These are phyloP conservation scores for Serrognathus titanus DNA, from an alignment of 2,888 invertebrate genomes.

Conservation along the genomic window DNA sequence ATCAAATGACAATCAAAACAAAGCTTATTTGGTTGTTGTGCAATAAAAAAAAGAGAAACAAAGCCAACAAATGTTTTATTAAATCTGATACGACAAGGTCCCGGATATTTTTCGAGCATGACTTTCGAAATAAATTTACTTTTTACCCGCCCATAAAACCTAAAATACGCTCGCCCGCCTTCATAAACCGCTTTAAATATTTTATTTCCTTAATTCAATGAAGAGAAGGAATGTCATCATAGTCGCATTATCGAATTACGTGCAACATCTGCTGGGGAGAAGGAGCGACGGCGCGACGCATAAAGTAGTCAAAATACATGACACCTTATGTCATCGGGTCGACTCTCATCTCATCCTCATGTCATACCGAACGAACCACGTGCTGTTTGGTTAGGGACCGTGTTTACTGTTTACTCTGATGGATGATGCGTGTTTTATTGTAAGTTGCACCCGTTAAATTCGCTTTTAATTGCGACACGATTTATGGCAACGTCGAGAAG, in stretches of 20 bases:
- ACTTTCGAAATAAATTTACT: too few species aligned
- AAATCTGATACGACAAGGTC: too few species aligned
- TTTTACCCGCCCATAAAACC: too few species aligned
- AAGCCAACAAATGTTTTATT: too few species aligned
- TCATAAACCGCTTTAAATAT: too few species aligned
- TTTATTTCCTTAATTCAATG: too few species aligned
- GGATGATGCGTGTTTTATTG: not conserved
- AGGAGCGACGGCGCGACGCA: not conserved
- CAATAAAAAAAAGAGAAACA: too few species aligned
- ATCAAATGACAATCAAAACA: too few species aligned
- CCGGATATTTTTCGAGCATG: too few species aligned
- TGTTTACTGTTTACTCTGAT: not conserved
- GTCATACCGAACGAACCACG: not conserved
- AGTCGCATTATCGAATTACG: not conserved
- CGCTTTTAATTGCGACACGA: not conserved
- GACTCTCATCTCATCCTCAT: not conserved
- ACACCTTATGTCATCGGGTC: not conserved
- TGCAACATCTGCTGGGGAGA: not conserved
- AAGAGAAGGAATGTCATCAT: too few species aligned
- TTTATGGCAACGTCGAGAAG: not conserved
- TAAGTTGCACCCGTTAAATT: not conserved
- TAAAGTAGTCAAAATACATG: slow-evolving; percentile 3
- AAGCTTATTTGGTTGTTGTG: too few species aligned
- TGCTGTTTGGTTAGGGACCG: not conserved
- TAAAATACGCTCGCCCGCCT: too few species aligned